A percentile compares a stretch with the other conserved stretches of the same genome.
Evolutionary conservation across 1,140 invertebrate genomes (phyloP).

Genomic region (Gryon sp.): DNA sequence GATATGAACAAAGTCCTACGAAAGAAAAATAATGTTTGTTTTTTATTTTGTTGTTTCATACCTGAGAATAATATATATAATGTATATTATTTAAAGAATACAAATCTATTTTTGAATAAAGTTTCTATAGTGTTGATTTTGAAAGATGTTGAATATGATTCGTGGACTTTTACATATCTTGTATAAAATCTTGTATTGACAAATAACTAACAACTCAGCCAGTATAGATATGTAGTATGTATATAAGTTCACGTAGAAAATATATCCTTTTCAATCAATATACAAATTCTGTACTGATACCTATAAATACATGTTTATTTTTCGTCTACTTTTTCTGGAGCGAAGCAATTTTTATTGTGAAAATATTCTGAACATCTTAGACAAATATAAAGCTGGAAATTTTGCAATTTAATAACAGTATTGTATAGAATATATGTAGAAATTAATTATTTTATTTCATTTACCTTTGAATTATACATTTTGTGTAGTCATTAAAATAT

Average conservation of each 20-base stretch:
- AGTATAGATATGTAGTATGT: conserved; percentile 58
- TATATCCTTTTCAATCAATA: conserved; percentile 19
- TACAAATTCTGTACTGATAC: conserved; percentile 15
- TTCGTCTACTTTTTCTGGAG: no score
- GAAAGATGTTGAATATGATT: conserved; percentile 7
- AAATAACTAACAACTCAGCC: conserved; percentile 55
- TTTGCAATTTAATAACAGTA: conserved; percentile 30
- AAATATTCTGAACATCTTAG: no score
- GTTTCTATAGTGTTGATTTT: conserved; percentile 22
- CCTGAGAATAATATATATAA: conserved; percentile 4
- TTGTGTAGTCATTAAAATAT: conserved; percentile 20
- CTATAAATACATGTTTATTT: neutral
- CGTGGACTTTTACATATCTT: conserved; percentile 35
- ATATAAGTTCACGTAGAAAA: conserved; percentile 50
- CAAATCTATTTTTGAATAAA: no score
- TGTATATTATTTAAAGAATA: no score
- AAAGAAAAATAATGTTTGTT: neutral
- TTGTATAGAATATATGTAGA: conserved; percentile 44
- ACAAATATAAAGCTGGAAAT: no score
- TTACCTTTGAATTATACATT: neutral
- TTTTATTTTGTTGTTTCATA: neutral
- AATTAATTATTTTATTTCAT: conserved; percentile 12
- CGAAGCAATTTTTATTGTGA: conserved; percentile 3
- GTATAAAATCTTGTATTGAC: conserved; percentile 36
- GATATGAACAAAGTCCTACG: conserved; percentile 26